phyloP scores from a whole-genome alignment of 2,113 vertebrate species.

The Tenrec ecaudatus region DNA sequence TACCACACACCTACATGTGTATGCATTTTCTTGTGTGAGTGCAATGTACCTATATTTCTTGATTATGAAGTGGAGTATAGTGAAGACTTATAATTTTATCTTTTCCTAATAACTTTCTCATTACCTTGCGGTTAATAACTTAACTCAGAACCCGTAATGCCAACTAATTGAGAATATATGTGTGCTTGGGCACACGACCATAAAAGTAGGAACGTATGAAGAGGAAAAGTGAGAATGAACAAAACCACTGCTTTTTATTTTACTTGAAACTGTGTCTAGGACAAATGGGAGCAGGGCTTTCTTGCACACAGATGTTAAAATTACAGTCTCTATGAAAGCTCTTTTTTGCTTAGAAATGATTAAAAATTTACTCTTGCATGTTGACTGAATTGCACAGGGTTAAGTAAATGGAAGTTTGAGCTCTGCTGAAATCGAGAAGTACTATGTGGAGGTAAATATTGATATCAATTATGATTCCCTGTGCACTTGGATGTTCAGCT shows the following conservation, averaged over 20 bases:
- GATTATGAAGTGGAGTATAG: no score
- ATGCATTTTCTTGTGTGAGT: no score
- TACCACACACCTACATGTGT: no score
- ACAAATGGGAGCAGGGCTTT: not conserved
- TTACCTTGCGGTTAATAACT: no score
- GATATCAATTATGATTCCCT: not conserved
- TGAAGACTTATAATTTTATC: no score
- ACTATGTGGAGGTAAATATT: not conserved
- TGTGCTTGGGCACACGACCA: not conserved
- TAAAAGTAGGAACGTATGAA: not conserved
- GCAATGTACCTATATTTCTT: no score
- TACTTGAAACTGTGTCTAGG: not conserved
- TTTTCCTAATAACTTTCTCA: no score
- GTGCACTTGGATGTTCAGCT: not conserved
- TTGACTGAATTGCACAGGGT: not conserved
- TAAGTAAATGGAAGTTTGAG: not conserved
- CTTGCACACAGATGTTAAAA: not conserved
- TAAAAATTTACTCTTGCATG: not conserved
- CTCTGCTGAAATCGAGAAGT: not conserved
- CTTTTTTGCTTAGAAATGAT: not conserved
- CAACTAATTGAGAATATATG: not conserved
- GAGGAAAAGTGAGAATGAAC: not conserved
- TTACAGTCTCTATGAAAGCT: not conserved
- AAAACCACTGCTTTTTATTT: not conserved
- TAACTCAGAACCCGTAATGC: no score